Conservation (phyloP, 2,113 vertebrate species). For the Colossoma macropomum region DNA sequence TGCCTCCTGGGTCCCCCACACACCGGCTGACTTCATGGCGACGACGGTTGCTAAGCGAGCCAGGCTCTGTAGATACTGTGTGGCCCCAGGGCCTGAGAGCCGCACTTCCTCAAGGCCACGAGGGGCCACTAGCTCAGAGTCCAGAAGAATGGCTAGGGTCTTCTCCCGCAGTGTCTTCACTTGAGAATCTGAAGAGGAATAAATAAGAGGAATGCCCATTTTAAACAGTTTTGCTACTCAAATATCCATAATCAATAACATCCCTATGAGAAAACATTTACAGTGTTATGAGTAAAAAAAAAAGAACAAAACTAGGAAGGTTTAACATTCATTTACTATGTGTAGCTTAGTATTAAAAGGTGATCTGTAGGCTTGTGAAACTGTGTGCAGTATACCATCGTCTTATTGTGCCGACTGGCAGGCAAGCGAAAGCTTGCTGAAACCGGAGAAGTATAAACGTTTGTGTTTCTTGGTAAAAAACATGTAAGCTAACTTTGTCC, state of each 20-base stretch:
- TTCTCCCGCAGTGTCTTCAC: conserved; percentile 77
- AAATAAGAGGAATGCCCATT: not conserved
- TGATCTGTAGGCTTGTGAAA: too few relatives aligned
- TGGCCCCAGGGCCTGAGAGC: conserved; percentile 77
- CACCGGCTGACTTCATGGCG: conserved; percentile 58
- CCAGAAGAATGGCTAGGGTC: conserved; percentile 71
- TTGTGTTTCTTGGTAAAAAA: too few relatives aligned
- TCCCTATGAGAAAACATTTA: too few relatives aligned
- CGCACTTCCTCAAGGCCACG: conserved; percentile 55
- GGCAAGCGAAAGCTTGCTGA: too few relatives aligned
- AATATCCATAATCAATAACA: not conserved
- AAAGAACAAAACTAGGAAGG: too few relatives aligned
- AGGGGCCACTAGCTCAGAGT: conserved; percentile 79
- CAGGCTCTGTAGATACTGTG: conserved; percentile 89
- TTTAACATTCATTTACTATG: too few relatives aligned
- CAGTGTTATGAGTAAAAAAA: too few relatives aligned
- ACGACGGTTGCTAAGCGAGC: conserved; percentile 75
- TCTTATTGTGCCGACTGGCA: too few relatives aligned
- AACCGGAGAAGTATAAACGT: too few relatives aligned
- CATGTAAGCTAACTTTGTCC: too few relatives aligned
- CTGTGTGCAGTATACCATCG: too few relatives aligned
- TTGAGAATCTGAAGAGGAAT: conserved; percentile 71
- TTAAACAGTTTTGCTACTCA: not conserved
- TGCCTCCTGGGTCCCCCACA: conserved; percentile 52
- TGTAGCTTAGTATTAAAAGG: too few relatives aligned